phyloP scores from a whole-genome alignment of 2,797 vertebrate genomes.

The Lemur catta region DNA sequence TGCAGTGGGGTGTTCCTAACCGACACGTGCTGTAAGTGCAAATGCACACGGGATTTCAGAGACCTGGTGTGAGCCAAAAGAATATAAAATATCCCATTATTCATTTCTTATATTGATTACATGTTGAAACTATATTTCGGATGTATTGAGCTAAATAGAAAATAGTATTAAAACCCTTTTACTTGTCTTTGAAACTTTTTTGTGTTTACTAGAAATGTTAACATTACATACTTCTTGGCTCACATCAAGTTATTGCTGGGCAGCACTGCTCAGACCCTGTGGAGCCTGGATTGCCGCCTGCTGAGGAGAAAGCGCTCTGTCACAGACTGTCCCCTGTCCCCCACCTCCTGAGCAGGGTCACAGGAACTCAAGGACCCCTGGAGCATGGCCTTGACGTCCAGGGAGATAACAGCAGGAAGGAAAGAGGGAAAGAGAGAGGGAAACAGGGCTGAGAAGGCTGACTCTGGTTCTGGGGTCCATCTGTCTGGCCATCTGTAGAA shows the following conservation, averaged over 20 bases:
- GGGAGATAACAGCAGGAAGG: background rate
- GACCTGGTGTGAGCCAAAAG: background rate
- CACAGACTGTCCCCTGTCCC: background rate
- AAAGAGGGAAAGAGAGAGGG: background rate
- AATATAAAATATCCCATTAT: background rate
- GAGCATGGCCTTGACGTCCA: background rate
- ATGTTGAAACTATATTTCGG: background rate
- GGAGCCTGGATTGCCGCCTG: too few species aligned
- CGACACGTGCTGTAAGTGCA: background rate
- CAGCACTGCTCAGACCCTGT: background rate
- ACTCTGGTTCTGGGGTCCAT: background rate
- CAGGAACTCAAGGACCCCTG: background rate
- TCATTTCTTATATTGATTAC: background rate
- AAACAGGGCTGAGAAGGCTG: background rate
- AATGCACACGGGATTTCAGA: background rate
- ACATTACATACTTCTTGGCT: too few species aligned
- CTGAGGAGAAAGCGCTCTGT: background rate
- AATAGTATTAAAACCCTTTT: background rate
- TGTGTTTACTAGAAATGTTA: background rate
- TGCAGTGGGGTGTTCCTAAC: background rate
- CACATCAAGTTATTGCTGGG: background rate
- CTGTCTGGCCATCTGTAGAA: background rate
- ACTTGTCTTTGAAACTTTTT: background rate
- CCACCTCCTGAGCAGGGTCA: background rate
- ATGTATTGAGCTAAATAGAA: background rate